Conservation (phyloP, 2,888 invertebrate species). For the Hydroisotoma schaefferi region DNA sequence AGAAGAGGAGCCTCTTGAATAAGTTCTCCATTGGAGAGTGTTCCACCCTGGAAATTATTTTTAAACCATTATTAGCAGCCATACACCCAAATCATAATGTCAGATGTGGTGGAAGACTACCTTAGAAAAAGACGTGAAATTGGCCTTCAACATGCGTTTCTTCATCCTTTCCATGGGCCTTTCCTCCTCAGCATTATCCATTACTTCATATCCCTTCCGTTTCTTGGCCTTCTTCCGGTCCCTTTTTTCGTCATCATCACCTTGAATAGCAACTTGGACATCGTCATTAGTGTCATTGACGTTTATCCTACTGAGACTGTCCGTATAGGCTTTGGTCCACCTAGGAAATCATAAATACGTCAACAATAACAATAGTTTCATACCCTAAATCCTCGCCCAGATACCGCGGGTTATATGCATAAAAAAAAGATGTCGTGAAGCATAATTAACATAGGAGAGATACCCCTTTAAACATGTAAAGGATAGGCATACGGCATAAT, state of each 20-base stretch:
- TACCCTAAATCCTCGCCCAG: too few relatives aligned
- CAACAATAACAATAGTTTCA: too few relatives aligned
- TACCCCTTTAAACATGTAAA: too few relatives aligned
- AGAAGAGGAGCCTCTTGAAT: neutral
- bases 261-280: slow-evolving; percentile 48
- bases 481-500: too few relatives aligned
- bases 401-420: too few relatives aligned
- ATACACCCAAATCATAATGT: neutral
- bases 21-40: slow-evolving; percentile 36
- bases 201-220: neutral
- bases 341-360: too few relatives aligned
- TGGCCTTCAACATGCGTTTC: slow-evolving; percentile 39
- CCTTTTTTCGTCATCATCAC: slow-evolving; percentile 12
- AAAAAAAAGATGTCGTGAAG: too few relatives aligned
- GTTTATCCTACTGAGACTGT: slow-evolving; percentile 47
- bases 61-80: neutral
- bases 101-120: slow-evolving; percentile 15
- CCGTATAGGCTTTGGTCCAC: slow-evolving; percentile 44
- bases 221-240: neutral
- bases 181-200: slow-evolving; percentile 14
- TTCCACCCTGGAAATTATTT: slow-evolving; percentile 26
- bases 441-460: too few relatives aligned
- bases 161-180: slow-evolving; percentile 39
- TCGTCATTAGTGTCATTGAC: slow-evolving; percentile 52
- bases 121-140: slow-evolving; percentile 44